A percentile compares a stretch with the other conserved stretches of the same genome.
Conservation (phyloP, 2,888 invertebrate species). For the Neuroscelio doddi region DNA sequence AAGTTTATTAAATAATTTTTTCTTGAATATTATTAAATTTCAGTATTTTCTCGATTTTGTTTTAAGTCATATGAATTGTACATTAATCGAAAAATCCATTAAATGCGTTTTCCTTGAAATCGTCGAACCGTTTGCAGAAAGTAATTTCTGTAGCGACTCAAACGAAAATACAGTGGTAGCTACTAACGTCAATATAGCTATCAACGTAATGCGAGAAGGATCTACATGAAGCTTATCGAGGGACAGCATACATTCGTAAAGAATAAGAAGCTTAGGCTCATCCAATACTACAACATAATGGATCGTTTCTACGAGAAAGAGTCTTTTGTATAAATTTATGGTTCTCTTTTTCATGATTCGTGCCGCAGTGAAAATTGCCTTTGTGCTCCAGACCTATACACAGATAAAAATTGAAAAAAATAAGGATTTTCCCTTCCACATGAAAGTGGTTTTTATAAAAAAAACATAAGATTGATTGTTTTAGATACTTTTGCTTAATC, state of each 20-base stretch:
- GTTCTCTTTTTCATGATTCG: neutral
- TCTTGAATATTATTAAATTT: too few species aligned
- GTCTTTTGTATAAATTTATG: neutral
- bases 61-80: too few species aligned
- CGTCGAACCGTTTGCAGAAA: neutral
- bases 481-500: too few species aligned
- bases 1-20: too few species aligned
- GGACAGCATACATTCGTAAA: constrained; percentile 1
- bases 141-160: neutral
- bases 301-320: neutral
- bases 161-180: neutral
- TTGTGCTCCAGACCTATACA: neutral
- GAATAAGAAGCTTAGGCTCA: constrained; percentile 2
- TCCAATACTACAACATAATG: neutral
- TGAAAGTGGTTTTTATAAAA: too few species aligned
- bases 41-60: too few species aligned
- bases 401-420: neutral
- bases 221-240: neutral
- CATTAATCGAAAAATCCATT: too few species aligned
- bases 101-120: constrained; percentile 11
- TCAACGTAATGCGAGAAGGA: constrained; percentile 4
- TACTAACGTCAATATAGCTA: constrained; percentile 1
- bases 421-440: neutral
- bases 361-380: neutral
- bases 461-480: too few species aligned